These are phyloP conservation scores for Cylas formicarius DNA, from an alignment of 1,140 invertebrate genomes.

Conservation along the genomic window DNA sequence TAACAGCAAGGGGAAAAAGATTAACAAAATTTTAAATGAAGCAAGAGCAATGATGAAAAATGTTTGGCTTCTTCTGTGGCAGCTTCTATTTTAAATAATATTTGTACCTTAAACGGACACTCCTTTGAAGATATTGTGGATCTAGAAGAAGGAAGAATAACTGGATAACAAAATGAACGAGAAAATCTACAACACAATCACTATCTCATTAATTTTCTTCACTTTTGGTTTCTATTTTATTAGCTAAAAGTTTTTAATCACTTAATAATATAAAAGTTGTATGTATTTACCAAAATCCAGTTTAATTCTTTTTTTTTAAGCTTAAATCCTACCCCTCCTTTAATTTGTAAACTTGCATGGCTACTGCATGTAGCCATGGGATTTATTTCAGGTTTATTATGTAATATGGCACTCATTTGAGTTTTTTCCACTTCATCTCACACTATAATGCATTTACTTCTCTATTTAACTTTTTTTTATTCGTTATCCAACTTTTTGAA, in stretches of 20 bases:
- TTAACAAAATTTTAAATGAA: neutral
- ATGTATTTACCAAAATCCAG: neutral
- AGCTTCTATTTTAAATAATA: neutral
- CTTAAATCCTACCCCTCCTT: neutral
- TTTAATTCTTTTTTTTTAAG: neutral
- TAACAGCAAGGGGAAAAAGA: neutral
- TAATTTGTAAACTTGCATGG: neutral
- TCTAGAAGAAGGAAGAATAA: conserved; percentile 4
- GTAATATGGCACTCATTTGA: conserved; percentile 1
- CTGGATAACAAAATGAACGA: neutral
- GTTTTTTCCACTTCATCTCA: no score
- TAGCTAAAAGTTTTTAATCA: neutral
- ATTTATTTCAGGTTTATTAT: conserved; percentile 2
- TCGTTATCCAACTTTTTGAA: no score
- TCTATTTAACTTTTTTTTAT: no score
- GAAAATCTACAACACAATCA: neutral
- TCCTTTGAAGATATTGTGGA: neutral
- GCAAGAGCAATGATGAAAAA: neutral
- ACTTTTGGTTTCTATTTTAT: neutral
- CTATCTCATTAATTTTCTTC: neutral
- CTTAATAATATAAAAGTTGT: neutral
- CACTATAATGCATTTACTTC: no score
- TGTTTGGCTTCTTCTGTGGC: neutral
- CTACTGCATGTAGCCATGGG: conserved; percentile 2
- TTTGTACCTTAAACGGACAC: no score